Evolutionary conservation across 2,888 invertebrate genomes (phyloP).

Genomic region (Drosophila mimica): DNA sequence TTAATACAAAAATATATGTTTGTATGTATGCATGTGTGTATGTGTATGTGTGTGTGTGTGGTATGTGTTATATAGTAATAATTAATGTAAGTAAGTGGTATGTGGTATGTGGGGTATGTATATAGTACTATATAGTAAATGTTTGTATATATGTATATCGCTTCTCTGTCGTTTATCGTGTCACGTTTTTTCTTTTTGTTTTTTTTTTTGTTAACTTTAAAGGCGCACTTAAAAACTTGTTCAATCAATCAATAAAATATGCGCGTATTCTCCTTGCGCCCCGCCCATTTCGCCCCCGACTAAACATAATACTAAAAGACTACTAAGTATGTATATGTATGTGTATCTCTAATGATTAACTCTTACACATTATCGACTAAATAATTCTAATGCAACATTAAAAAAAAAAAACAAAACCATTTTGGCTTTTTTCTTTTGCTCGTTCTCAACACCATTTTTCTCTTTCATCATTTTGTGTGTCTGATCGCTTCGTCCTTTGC

Average conservation of each 20-base stretch:
- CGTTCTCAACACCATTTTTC: neutral
- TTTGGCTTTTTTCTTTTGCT: neutral
- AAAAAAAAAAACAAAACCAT: slow-evolving; percentile 4
- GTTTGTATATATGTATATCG: slow-evolving; percentile 43
- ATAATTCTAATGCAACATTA: slow-evolving; percentile 12
- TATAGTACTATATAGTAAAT: slow-evolving; percentile 26
- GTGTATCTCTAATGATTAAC: neutral
- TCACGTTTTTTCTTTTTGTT: neutral
- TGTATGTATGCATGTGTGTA: neutral
- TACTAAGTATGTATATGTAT: slow-evolving; percentile 18
- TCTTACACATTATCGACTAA: slow-evolving; percentile 11
- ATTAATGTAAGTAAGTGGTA: slow-evolving; percentile 6
- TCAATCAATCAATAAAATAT: slow-evolving; percentile 30
- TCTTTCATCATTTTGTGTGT: neutral
- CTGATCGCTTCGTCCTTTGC: neutral
- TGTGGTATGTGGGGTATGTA: slow-evolving; percentile 21
- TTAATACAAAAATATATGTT: slow-evolving; percentile 51
- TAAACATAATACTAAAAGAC: slow-evolving; percentile 10
- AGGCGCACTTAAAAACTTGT: slow-evolving; percentile 46
- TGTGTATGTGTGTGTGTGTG: slow-evolving; percentile 6
- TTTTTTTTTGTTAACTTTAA: slow-evolving; percentile 42
- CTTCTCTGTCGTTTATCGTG: slow-evolving; percentile 26
- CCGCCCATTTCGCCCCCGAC: neutral
- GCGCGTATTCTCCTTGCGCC: slow-evolving; percentile 19
- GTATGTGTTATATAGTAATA: slow-evolving; percentile 9